phyloP scores from a whole-genome alignment of 2,888 invertebrate genomes.

The Matsumyia berberina region DNA sequence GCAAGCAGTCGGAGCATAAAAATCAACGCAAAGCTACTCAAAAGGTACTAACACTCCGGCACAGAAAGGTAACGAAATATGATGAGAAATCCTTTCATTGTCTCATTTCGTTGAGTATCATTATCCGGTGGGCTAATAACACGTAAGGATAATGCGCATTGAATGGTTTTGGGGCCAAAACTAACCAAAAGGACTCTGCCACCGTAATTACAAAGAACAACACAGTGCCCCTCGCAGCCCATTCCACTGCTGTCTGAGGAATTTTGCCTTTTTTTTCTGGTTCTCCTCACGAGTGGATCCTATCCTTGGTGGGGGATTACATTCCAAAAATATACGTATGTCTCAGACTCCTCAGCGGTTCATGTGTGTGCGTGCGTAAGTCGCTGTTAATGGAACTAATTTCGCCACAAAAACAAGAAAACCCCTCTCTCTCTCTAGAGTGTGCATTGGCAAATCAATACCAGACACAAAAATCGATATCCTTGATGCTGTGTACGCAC shows the following conservation, averaged over 20 bases:
- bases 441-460: slow-evolving; percentile 68
- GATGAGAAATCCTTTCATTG: slow-evolving; percentile 46
- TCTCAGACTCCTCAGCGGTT: slow-evolving; percentile 1
- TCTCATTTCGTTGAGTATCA: slow-evolving; percentile 45
- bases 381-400: slow-evolving; percentile 62
- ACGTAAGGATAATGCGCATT: slow-evolving; percentile 71
- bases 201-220: slow-evolving; percentile 52
- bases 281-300: slow-evolving; percentile 60
- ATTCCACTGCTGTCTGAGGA: slow-evolving; percentile 46
- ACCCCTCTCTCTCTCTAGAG: slow-evolving; percentile 46
- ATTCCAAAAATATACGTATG: slow-evolving; percentile 56
- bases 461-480: slow-evolving; percentile 74
- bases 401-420: slow-evolving; percentile 70
- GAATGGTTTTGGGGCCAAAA: slow-evolving; percentile 36
- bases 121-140: slow-evolving; percentile 65
- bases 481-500: slow-evolving; percentile 56
- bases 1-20: slow-evolving; percentile 22
- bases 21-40: slow-evolving; percentile 36
- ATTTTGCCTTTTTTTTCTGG: not conserved
- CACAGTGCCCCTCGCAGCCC: slow-evolving; percentile 23
- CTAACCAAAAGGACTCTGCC: slow-evolving; percentile 41
- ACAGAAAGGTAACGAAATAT: not conserved
- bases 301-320: slow-evolving; percentile 36
- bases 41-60: not conserved
- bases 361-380: slow-evolving; percentile 12